phyloP scores from a whole-genome alignment of 2,113 vertebrate species.

The Serinus canaria region DNA sequence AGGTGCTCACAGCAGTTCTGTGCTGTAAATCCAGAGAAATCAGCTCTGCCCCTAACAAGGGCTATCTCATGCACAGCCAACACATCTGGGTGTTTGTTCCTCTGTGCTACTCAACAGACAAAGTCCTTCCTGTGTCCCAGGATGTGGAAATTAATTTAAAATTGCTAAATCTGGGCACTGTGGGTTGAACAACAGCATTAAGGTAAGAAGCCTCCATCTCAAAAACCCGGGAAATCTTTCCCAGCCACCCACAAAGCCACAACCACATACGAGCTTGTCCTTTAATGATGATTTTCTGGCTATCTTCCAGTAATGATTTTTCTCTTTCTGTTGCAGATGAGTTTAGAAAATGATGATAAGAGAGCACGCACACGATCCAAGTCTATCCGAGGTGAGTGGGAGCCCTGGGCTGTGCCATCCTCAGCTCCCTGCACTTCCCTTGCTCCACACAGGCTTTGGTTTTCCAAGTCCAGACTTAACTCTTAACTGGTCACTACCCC shows the following conservation, averaged over 20 bases:
- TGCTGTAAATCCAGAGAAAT: neutral
- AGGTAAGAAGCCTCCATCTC: neutral
- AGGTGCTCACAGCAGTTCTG: neutral
- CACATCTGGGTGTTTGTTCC: neutral
- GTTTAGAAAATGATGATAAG: conserved; percentile 89
- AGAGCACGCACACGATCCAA: conserved; percentile 91
- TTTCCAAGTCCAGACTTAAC: neutral
- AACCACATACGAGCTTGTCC: fast-evolving
- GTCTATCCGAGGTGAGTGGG: conserved; percentile 86
- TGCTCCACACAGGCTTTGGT: neutral
- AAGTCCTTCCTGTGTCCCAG: neutral
- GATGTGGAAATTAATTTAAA: neutral
- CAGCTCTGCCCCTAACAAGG: neutral
- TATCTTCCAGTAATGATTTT: neutral
- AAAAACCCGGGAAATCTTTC: fast-evolving
- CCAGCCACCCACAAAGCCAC: neutral
- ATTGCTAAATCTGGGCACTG: neutral
- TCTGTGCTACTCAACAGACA: fast-evolving
- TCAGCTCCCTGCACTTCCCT: neutral
- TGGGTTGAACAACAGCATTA: neutral
- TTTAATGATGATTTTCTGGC: neutral
- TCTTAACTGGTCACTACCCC: neutral
- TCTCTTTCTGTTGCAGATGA: conserved; percentile 83
- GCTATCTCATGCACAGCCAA: neutral
- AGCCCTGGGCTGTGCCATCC: neutral